A percentile compares a stretch with the other conserved stretches of the same genome.
Evolutionary conservation across 2,888 invertebrate species (phyloP).

Genomic region (Pteria penguin): DNA sequence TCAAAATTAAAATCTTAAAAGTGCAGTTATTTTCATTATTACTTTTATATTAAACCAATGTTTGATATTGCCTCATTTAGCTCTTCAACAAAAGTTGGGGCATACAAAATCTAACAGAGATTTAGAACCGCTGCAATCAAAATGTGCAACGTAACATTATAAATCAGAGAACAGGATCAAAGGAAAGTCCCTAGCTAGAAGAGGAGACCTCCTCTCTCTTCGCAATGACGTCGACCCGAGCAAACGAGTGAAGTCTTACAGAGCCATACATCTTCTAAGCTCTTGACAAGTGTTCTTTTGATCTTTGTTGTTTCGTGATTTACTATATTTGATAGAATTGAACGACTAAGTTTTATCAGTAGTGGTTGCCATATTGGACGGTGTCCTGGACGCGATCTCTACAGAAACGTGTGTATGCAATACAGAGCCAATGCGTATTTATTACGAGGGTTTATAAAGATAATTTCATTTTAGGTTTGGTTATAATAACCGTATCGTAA

Average conservation of each 20-base stretch:
- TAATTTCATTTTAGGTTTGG: background rate
- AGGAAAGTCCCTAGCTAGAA: background rate
- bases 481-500: slow-evolving; percentile 28
- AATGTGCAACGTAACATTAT: background rate
- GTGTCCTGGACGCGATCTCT: slow-evolving; percentile 4
- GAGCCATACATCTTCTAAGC: slow-evolving; percentile 44
- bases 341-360: slow-evolving; percentile 35
- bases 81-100: too few species aligned
- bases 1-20: too few species aligned
- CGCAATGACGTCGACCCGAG: background rate
- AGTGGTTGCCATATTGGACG: slow-evolving; percentile 34
- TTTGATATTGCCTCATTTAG: too few species aligned
- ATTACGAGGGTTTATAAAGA: background rate
- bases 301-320: slow-evolving; percentile 38
- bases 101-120: background rate
- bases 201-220: background rate
- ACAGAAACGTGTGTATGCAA: slow-evolving; percentile 9
- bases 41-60: too few species aligned
- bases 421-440: slow-evolving; percentile 16
- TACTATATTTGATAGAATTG: slow-evolving; percentile 37
- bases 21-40: too few species aligned
- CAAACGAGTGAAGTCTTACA: slow-evolving; percentile 39
- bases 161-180: background rate
- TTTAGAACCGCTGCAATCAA: background rate
- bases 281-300: slow-evolving; percentile 42